Percentiles rank a stretch among this genome's conserved stretches.
Conservation (phyloP, 1,140 invertebrate genomes). For the Camponotus vicinus region DNA sequence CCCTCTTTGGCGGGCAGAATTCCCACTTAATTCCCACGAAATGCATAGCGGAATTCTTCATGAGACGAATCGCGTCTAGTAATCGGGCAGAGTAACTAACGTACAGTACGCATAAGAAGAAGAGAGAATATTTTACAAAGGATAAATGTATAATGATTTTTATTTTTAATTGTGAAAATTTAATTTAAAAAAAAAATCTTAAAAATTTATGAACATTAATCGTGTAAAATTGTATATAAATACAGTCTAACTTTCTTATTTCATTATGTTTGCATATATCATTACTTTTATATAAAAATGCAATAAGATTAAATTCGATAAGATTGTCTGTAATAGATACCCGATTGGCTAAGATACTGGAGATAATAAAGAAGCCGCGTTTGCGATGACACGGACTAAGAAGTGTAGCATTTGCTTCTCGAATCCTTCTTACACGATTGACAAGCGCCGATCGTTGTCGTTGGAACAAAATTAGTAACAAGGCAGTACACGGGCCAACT, state of each 20-base stretch:
- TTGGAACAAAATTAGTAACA: conserved; percentile 37
- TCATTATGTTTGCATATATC: no score
- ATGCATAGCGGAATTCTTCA: conserved; percentile 7
- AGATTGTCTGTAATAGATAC: neutral
- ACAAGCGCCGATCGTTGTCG: neutral
- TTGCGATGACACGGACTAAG: neutral
- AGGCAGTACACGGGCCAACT: neutral
- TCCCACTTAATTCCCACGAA: conserved; percentile 64
- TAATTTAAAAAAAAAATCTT: neutral
- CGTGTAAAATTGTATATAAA: no score
- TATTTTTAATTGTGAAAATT: neutral
- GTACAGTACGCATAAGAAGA: no score
- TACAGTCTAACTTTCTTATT: no score
- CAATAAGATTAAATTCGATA: no score
- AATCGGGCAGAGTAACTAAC: neutral
- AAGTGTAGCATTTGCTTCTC: neutral
- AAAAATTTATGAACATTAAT: neutral
- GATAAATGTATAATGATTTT: neutral
- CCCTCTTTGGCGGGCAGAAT: conserved; percentile 55
- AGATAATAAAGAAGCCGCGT: no score
- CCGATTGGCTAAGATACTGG: no score
- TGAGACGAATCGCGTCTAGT: neutral
- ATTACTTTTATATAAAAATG: no score
- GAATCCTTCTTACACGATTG: neutral
- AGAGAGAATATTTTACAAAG: neutral